Evolutionary conservation across 2,888 invertebrate species (phyloP), one percentile per base, ranked within the genome.

Genomic region (Drosophila kanekoi): DNA sequence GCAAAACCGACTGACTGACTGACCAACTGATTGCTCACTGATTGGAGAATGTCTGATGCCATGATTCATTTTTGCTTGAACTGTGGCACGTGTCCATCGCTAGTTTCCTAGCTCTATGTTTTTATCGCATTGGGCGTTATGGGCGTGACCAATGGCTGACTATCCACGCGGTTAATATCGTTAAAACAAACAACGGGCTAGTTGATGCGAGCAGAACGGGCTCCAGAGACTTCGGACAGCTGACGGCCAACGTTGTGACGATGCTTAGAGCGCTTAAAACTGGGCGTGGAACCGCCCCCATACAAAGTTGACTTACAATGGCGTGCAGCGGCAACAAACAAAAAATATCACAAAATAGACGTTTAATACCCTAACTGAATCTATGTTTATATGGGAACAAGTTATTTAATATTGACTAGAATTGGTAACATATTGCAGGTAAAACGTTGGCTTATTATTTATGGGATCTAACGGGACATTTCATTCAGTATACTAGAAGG

Each of bases 151-250:
- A 68, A 66, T 77, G 65, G 62, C 54, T 67, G 73, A 65, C 64
- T 69, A 67, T 67, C 70, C 70, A 49, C 67, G 66, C 54, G 40
- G 72, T 85, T 81, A 68, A 81, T 72, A 73, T 64, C 69, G 69
- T 85, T 81, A 85, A 82, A 85, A 63, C 73, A 65, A 79, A 72
- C 72, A 76, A 76, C 68, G 63, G 79, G 41, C 68, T 63, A 78
- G 78, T 78, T 75, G 78, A 72, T 60, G 73, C 54, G 63, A 45
- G 73, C 62, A 63, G 53, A 72, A 54, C 41, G 60, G 58, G 57
- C 75, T 72, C 64, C 68, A 52, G 78, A 60, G 75, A 77, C 66
- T 43, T 40, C 40, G 10, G 41, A n/a, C 41, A 49, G 65, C 28
- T 38, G 47, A 56, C 43, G 33, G 32, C 16, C 47, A 37, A 41